phyloP scores from a whole-genome alignment of 2,113 vertebrate genomes.

The Phylloscopus trochiloides region DNA sequence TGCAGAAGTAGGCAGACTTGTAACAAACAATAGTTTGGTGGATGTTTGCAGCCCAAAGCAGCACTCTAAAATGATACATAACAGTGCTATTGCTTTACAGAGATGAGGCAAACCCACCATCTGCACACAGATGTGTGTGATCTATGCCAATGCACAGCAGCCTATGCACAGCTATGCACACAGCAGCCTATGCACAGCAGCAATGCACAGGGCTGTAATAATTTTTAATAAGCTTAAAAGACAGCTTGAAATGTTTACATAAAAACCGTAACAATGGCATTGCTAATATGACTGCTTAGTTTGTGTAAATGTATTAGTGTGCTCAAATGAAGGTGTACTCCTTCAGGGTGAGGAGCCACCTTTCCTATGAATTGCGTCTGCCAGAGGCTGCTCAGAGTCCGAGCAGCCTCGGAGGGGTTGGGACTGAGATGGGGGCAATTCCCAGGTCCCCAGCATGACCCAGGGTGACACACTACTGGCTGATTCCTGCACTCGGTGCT shows the following conservation, averaged over 20 bases:
- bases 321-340: background rate
- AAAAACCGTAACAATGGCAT: background rate
- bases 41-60: background rate
- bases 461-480: background rate
- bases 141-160: background rate
- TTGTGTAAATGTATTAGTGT: background rate
- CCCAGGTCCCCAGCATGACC: fast-evolving
- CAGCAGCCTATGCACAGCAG: too few relatives aligned
- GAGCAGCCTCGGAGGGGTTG: background rate
- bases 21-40: background rate
- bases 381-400: background rate
- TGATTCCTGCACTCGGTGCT: background rate
- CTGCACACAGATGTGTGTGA: background rate
- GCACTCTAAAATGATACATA: background rate
- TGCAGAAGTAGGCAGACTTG: background rate
- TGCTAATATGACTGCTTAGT: background rate
- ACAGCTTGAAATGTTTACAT: background rate
- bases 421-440: background rate
- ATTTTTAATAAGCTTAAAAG: background rate
- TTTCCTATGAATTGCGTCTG: fast-evolving
- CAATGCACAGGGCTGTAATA: background rate
- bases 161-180: too few relatives aligned
- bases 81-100: background rate
- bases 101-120: background rate
- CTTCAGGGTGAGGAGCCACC: background rate